Base-by-base conservation (phyloP, 2,113 vertebrate genomes). In the Neolamprologus devosi region DNA sequence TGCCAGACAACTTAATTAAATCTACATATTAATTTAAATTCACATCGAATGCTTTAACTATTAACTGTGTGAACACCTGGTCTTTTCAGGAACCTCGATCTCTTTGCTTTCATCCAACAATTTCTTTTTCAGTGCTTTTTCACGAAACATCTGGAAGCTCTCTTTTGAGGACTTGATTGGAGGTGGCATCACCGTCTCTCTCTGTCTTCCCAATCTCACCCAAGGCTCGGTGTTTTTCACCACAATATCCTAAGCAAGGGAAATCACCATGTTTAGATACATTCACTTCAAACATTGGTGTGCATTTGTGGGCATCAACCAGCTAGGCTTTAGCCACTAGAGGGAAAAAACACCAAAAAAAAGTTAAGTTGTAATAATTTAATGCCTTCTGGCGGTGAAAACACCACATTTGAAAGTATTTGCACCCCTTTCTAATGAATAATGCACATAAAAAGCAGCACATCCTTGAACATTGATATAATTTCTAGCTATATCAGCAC, bases 71-170 rank as follows among this genome's bases (percentile, higher is more conserved):
- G 45, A 85, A 45, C 94, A 97, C 96, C 96, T 92, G 92, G 16
- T 94, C 80, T 87, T 92, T 21, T 93, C 94, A 26, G 92, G 55
- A 75, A 54, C 65, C 84, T 93, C 95, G 40, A 30, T 80, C 84
- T 97, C 92, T 68, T 60, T 92, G 35, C 89, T 70, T 0, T 91
- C 90, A 37, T 95, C 95, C 89, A 92, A 60, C 37, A 91, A 93
- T 78, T 89, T 96, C 87, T 86, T 96, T 78, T 95, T 95, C 40
- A 96, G 89, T 4, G 93, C 95, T 88, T 96, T 96, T 75, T 95
- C 96, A 5, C 91, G 97, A 90, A 98, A 99, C 23, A 97, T 95
- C 89, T 97, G 96, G 93, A 99, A 99, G 88, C 95, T 97, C 81
- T 97, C 97, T 75, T 95, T 96, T 6, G 98, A 98, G 2, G 97